phyloP scores from a whole-genome alignment of 2,888 invertebrate species.

The Ceriagrion tenellum region DNA sequence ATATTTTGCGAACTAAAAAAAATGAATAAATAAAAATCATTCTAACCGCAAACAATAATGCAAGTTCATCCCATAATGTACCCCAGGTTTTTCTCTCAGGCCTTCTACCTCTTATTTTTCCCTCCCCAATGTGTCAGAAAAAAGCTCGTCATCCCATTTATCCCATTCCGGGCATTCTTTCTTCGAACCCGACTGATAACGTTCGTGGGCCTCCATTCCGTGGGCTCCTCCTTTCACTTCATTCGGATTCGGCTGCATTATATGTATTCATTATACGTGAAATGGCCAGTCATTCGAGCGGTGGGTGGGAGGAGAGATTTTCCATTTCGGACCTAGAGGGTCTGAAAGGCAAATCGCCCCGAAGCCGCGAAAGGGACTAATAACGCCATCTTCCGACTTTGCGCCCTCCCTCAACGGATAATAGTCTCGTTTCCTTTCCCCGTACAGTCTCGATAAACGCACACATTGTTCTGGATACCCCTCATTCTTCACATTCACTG shows the following conservation, averaged over 20 bases:
- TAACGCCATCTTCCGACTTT: background rate
- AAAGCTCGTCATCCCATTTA: slow-evolving; percentile 25
- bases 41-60: background rate
- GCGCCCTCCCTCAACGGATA: background rate
- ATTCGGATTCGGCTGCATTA: background rate
- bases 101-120: background rate
- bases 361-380: background rate
- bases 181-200: background rate
- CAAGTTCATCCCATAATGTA: slow-evolving; percentile 39
- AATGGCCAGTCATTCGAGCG: background rate
- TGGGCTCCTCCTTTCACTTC: background rate
- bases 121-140: background rate
- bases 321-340: background rate
- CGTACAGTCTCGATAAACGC: background rate
- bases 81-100: background rate
- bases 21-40: background rate
- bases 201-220: background rate
- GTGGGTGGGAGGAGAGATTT: background rate
- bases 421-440: background rate
- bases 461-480: background rate
- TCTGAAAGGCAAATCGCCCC: background rate
- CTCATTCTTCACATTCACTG: too few relatives aligned
- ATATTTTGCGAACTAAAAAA: background rate
- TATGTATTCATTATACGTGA: slow-evolving; percentile 2
- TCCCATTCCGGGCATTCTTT: slow-evolving; percentile 2